Evolutionary conservation across 2,797 vertebrate species (phyloP).

Genomic region (Sparidentex hasta): DNA sequence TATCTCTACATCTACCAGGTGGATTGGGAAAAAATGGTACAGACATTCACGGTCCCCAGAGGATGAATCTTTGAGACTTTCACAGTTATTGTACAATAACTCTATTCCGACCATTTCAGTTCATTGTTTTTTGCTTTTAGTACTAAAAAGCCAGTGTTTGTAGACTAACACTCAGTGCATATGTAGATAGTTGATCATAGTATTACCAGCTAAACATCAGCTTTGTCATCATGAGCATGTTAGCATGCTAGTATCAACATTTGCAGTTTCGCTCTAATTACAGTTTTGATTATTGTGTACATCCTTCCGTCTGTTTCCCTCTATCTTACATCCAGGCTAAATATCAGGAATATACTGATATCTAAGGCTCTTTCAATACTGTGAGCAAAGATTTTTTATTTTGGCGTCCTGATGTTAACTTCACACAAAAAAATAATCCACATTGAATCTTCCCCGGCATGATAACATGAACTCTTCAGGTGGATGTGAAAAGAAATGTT

Average conservation of each 20-base stretch:
- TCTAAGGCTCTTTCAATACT: neutral
- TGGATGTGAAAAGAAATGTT: conserved; percentile 13
- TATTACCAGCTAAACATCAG: neutral
- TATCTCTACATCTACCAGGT: too few species aligned
- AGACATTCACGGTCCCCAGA: neutral
- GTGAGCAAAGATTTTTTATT: neutral
- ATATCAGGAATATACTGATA: neutral
- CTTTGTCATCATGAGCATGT: neutral
- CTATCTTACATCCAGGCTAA: neutral
- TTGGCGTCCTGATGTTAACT: neutral
- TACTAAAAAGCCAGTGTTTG: neutral
- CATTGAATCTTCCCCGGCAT: neutral
- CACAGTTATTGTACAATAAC: neutral
- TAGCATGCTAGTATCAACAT: neutral
- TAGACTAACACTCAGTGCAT: neutral
- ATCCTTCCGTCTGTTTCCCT: too few species aligned
- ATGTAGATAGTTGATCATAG: too few species aligned
- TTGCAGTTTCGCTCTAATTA: neutral
- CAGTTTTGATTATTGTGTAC: neutral
- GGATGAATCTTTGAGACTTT: neutral
- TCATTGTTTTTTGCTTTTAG: neutral
- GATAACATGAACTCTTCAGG: conserved; percentile 18
- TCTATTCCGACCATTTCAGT: neutral
- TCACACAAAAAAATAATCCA: neutral
- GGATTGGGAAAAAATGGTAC: too few species aligned